Conservation (phyloP, 2,113 vertebrate genomes). For the Cyprinodon brontotheroides region DNA sequence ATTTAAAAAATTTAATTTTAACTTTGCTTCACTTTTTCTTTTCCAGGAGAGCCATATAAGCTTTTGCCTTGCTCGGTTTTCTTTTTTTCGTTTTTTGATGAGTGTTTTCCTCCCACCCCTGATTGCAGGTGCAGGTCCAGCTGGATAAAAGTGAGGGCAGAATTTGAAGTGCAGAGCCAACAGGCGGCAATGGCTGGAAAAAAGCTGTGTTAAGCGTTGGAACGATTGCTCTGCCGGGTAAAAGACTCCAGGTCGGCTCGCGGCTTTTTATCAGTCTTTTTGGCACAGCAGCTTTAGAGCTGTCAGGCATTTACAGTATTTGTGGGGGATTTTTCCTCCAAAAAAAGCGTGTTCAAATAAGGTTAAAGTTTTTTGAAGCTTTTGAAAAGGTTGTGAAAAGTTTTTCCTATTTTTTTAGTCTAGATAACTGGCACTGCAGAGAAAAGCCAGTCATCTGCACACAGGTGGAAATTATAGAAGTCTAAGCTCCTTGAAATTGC, state of each 20-base stretch:
- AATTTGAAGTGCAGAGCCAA: slow-evolving; percentile 89
- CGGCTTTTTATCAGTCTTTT: background rate
- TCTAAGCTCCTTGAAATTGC: slow-evolving; percentile 58
- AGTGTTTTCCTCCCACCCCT: slow-evolving; percentile 1
- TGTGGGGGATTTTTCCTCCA: background rate
- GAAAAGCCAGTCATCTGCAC: slow-evolving; percentile 11
- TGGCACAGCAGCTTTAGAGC: background rate
- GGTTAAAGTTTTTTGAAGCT: background rate
- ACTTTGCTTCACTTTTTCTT: background rate
- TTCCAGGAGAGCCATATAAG: background rate
- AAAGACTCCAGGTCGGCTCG: slow-evolving; percentile 84
- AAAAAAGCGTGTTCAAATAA: background rate
- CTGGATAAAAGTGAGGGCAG: slow-evolving; percentile 86
- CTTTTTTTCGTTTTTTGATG: background rate
- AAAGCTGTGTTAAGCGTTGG: slow-evolving; percentile 90
- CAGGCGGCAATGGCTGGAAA: slow-evolving; percentile 88
- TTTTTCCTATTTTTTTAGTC: background rate
- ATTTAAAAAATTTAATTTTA: background rate
- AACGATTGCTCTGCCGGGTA: slow-evolving; percentile 87
- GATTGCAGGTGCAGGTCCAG: slow-evolving; percentile 73
- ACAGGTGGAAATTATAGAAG: slow-evolving; percentile 44
- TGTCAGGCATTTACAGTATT: background rate
- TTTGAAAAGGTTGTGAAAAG: background rate
- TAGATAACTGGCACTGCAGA: background rate
- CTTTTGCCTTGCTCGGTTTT: background rate